Evolutionary conservation across 2,888 invertebrate genomes (phyloP).

Genomic region (Agriopis aurantiaria): DNA sequence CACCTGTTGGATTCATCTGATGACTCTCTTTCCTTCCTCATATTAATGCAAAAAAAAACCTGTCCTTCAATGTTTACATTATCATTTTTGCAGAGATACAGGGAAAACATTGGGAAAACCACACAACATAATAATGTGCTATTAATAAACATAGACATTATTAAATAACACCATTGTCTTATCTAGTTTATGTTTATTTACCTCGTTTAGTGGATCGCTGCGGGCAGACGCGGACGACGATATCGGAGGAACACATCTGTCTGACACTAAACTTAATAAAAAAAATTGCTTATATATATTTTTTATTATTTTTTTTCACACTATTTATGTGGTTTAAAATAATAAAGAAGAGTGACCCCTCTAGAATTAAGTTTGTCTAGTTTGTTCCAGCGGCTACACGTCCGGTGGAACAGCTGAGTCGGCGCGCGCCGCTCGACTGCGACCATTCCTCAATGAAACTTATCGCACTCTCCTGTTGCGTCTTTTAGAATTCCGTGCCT

Average conservation of each 20-base stretch:
- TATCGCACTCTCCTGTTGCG: conserved; percentile 39
- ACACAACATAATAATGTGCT: conserved; percentile 12
- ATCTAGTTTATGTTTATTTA: conserved; percentile 33
- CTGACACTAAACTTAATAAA: conserved; percentile 5
- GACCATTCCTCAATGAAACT: conserved; percentile 30
- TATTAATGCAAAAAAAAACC: conserved; percentile 4
- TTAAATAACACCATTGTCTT: conserved; percentile 21
- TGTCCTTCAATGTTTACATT: conserved; percentile 1
- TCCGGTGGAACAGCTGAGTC: conserved; percentile 20
- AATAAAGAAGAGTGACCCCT: no score
- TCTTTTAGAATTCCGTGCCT: conserved; percentile 29
- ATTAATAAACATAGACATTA: conserved; percentile 30
- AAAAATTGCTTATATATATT: background rate
- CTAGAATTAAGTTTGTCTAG: background rate
- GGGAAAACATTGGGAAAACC: conserved; percentile 44
- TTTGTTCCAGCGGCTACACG: background rate
- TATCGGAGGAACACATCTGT: conserved; percentile 30
- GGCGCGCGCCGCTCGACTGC: conserved; percentile 29
- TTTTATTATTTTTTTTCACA: background rate
- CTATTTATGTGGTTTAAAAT: no score
- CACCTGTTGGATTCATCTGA: background rate
- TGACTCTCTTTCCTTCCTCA: conserved; percentile 1
- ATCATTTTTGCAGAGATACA: conserved; percentile 15
- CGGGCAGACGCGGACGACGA: conserved; percentile 9
- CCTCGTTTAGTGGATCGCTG: conserved; percentile 32